phyloP scores from a whole-genome alignment of 2,888 invertebrate genomes.

The Ichneumoninae sp. region DNA sequence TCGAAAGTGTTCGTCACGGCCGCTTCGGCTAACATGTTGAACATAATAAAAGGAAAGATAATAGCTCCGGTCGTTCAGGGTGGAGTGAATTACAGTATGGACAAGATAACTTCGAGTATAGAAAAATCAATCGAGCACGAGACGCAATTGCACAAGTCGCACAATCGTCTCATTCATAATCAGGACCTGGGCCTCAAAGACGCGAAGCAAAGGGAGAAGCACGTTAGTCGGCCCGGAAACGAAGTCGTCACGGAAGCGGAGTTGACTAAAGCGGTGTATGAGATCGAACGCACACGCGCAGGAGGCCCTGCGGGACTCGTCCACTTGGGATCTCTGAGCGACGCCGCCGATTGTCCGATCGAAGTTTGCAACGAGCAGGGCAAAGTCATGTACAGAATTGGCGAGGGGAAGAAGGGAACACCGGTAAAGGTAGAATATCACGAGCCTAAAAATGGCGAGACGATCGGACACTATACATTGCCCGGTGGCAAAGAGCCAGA shows the following conservation, averaged over 20 bases:
- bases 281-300: neutral
- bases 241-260: neutral
- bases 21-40: slow-evolving; percentile 6
- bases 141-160: neutral
- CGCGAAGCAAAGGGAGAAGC: neutral
- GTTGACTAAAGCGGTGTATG: neutral
- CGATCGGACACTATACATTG: neutral
- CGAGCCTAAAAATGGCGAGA: slow-evolving; percentile 1
- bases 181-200: neutral
- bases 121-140: neutral
- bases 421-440: neutral
- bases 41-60: slow-evolving; percentile 26
- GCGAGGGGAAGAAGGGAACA: neutral
- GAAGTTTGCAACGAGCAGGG: slow-evolving; percentile 7
- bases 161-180: neutral
- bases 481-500: neutral
- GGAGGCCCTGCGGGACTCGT: neutral
- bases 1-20: neutral
- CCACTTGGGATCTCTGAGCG: neutral
- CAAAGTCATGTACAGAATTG: neutral
- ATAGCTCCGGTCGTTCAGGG: slow-evolving; percentile 3
- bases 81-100: neutral
- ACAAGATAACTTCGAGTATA: slow-evolving; percentile 3
- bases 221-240: neutral
- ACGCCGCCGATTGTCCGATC: neutral